phyloP scores from a whole-genome alignment of 2,113 vertebrate genomes.

The Colius striatus region DNA sequence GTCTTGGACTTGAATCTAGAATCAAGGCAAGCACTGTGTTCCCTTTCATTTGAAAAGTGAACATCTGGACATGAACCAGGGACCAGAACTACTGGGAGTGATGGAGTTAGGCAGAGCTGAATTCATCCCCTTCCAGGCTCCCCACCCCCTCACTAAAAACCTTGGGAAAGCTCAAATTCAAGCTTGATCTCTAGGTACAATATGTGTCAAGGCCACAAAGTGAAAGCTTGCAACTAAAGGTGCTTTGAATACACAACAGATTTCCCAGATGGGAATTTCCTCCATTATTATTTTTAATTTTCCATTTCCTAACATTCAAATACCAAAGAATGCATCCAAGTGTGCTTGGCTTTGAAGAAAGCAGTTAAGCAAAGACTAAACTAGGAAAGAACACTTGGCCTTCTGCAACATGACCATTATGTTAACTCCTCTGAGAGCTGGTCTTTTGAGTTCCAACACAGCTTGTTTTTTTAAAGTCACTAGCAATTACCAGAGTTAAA shows the following conservation, averaged over 20 bases:
- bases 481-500: slow-evolving; percentile 29
- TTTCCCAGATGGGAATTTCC: slow-evolving; percentile 63
- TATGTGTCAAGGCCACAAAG: slow-evolving; percentile 1
- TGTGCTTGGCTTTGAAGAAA: slow-evolving; percentile 40
- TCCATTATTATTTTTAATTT: slow-evolving; percentile 68
- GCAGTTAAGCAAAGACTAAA: slow-evolving; percentile 55
- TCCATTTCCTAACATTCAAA: slow-evolving; percentile 73
- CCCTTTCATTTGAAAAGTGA: neutral
- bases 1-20: neutral
- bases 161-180: slow-evolving; percentile 52
- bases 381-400: slow-evolving; percentile 55
- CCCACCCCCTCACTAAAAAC: neutral
- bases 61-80: neutral
- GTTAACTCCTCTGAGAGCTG: slow-evolving; percentile 69
- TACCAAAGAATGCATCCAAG: slow-evolving; percentile 62
- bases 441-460: slow-evolving; percentile 60
- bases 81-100: neutral
- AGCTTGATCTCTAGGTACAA: slow-evolving; percentile 28
- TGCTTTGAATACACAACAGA: slow-evolving; percentile 59
- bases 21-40: neutral
- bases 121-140: neutral
- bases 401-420: slow-evolving; percentile 29
- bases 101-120: neutral
- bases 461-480: slow-evolving; percentile 63
- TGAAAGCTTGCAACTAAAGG: slow-evolving; percentile 46